phyloP scores from a whole-genome alignment of 1,140 invertebrate genomes.

The Solen grandis region DNA sequence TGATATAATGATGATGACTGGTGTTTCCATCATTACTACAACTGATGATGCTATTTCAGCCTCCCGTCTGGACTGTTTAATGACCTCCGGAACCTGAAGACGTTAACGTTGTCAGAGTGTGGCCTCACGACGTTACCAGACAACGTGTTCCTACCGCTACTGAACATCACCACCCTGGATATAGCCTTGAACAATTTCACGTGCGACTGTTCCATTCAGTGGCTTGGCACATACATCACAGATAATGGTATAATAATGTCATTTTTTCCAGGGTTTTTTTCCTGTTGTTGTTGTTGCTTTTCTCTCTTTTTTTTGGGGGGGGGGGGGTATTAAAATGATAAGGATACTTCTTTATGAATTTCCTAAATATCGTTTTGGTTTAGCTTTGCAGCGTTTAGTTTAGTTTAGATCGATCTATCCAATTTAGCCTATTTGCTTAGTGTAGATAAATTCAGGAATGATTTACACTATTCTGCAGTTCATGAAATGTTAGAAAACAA shows the following conservation, averaged over 20 bases:
- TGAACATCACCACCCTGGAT: slow-evolving; percentile 6
- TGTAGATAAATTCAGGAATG: too few relatives aligned
- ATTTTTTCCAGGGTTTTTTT: not conserved
- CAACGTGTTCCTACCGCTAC: slow-evolving; percentile 15
- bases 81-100: not conserved
- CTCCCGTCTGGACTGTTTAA: slow-evolving; percentile 5
- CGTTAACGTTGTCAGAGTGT: not conserved
- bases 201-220: slow-evolving; percentile 10
- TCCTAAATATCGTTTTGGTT: not conserved
- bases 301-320: too few relatives aligned
- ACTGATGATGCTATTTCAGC: too few relatives aligned
- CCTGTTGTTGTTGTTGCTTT: too few relatives aligned
- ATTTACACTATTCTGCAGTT: too few relatives aligned
- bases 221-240: slow-evolving; percentile 5
- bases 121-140: slow-evolving; percentile 19
- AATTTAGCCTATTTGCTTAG: not conserved
- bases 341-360: not conserved
- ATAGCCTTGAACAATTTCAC: not conserved
- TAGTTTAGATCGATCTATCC: not conserved
- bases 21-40: too few relatives aligned
- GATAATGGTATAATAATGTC: not conserved
- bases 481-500: too few relatives aligned
- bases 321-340: not conserved
- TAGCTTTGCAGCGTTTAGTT: not conserved
- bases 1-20: too few relatives aligned